A percentile compares a stretch with the other conserved stretches of the same genome.
Evolutionary conservation across 2,888 invertebrate species (phyloP).

Genomic region (Lochmaea capreae): DNA sequence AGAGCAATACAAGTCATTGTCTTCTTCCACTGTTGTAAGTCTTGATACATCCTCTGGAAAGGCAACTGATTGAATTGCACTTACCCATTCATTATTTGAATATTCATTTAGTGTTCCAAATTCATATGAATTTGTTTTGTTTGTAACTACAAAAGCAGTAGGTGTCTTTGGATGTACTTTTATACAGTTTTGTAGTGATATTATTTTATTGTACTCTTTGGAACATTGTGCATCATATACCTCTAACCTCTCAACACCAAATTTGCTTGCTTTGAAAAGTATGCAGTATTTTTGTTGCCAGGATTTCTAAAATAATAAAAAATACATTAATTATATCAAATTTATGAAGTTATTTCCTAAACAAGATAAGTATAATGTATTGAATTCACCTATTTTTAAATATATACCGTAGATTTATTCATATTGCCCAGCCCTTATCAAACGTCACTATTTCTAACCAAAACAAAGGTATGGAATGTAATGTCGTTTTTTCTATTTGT

Average conservation of each 20-base stretch:
- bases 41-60: slow-evolving; percentile 76
- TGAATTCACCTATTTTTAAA: no score
- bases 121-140: slow-evolving; percentile 74
- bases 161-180: slow-evolving; percentile 78
- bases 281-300: slow-evolving; percentile 85
- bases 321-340: background rate
- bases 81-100: slow-evolving; percentile 82
- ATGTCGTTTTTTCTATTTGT: background rate
- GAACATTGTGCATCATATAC: slow-evolving; percentile 81
- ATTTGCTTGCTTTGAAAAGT: slow-evolving; percentile 84
- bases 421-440: slow-evolving; percentile 25
- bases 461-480: background rate
- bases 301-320: slow-evolving; percentile 75
- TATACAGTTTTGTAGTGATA: slow-evolving; percentile 88
- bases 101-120: slow-evolving; percentile 76
- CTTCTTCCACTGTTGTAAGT: slow-evolving; percentile 78
- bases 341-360: no score
- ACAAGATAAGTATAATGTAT: no score
- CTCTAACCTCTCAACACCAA: slow-evolving; percentile 87
- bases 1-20: slow-evolving; percentile 89
- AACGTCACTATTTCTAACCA: background rate
- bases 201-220: slow-evolving; percentile 67
- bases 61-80: slow-evolving; percentile 83
- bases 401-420: background rate
- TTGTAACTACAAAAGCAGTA: slow-evolving; percentile 76